These are phyloP conservation scores for Drosophila micromelanica DNA, from an alignment of 1,140 invertebrate genomes.

Conservation along the genomic window DNA sequence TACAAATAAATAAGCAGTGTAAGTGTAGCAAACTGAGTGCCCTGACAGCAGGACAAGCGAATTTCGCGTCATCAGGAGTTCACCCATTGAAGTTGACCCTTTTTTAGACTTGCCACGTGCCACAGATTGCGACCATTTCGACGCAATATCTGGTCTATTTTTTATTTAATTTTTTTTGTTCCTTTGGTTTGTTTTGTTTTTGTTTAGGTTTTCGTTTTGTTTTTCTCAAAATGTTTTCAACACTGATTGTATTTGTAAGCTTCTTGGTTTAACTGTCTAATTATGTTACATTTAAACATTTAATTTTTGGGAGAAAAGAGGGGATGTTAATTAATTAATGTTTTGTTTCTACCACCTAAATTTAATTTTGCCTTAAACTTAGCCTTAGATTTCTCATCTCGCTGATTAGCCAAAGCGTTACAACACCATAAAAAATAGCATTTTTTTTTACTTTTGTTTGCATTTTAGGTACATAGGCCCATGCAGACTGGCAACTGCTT, in stretches of 20 bases:
- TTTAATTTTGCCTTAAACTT: constrained; percentile 66
- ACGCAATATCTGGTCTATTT: constrained; percentile 36
- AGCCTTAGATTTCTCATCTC: constrained; percentile 55
- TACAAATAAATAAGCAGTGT: constrained; percentile 49
- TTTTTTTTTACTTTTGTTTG: constrained; percentile 46
- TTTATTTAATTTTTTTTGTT: constrained; percentile 34
- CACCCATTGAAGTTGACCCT: constrained; percentile 47
- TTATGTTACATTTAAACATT: constrained; percentile 83
- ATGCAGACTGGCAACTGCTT: constrained; percentile 50
- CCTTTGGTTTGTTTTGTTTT: constrained; percentile 33
- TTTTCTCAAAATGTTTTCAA: constrained; percentile 81
- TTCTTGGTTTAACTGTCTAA: constrained; percentile 84
- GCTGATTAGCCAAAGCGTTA: constrained; percentile 59
- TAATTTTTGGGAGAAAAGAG: constrained; percentile 46
- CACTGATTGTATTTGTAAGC: constrained; percentile 84
- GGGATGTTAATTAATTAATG: constrained; percentile 32
- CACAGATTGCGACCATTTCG: constrained; percentile 56
- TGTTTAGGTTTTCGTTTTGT: constrained; percentile 29
- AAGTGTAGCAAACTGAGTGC: constrained; percentile 31
- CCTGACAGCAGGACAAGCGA: constrained; percentile 11
- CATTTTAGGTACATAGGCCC: constrained; percentile 60
- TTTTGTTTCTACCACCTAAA: constrained; percentile 62
- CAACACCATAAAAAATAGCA: constrained; percentile 76
- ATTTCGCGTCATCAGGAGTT: constrained; percentile 14
- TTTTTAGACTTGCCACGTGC: constrained; percentile 56